Evolutionary conservation across 2,888 invertebrate genomes (phyloP), one percentile per base, ranked within the genome.

Genomic region (Torymus auratus): DNA sequence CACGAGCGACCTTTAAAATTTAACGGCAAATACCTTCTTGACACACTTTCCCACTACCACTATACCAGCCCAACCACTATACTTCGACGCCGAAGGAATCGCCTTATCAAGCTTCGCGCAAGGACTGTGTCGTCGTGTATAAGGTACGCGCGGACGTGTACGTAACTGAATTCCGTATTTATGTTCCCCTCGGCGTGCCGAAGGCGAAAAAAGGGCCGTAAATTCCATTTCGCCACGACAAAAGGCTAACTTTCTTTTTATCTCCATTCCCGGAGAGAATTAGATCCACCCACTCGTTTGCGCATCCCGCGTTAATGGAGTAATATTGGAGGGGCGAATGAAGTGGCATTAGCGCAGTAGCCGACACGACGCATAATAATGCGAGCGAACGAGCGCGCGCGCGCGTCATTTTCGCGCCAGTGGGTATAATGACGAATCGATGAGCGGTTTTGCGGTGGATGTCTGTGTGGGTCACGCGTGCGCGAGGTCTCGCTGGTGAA

Each of bases 131-230:
- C 7, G 41, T 41, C 41, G 41, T 5, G 41, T 41, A 41, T 10
- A n/a, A n/a, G n/a, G n/a, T n/a, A 10, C 41, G 41, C 41, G 41
- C 7, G 41, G 41, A 41, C 41, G 41, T 41, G 41, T 41, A 41
- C 28, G 15, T 50, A 73, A 65, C 53, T 72, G 56, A 55, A 55
- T 64, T 64, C 12, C 5, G 4, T 56, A 64, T 55, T 73, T 23
- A 28, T 41, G 13, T 56, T 28, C 7, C n/a, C 17, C 15, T 28
- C 14, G 10, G 55, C n/a, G 64, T 2, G 17, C 2, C 10, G 0
- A 62, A 55, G 4, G 41, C 7, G 41, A 12, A 64, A 65, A 73
- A 56, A 28, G 12, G 64, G 28, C 14, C 41, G 55, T 41, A 17
- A 56, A 55, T 41, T 62, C 5, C 17, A 55, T 72, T 53, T 62